Conservation (phyloP, 2,888 invertebrate species). For the Leptarthrus brevirostris region DNA sequence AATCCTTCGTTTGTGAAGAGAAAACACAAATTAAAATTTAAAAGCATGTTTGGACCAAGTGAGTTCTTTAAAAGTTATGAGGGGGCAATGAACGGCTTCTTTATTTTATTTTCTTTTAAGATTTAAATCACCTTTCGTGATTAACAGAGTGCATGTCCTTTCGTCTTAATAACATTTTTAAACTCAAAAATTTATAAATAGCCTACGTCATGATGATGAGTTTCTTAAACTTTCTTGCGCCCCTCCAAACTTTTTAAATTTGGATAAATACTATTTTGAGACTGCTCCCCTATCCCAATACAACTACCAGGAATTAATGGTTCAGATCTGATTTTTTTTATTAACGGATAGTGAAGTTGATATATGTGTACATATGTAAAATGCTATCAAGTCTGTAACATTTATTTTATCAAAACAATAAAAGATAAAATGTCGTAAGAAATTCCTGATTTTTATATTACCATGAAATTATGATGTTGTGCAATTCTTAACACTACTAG, state of each 20-base stretch:
- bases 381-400: too few species aligned
- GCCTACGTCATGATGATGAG: slow-evolving; percentile 4
- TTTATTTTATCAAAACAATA: too few species aligned
- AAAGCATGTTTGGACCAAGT: too few species aligned
- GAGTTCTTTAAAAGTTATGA: background rate
- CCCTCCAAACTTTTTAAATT: background rate
- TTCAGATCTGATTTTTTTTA: too few species aligned
- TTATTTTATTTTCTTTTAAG: background rate
- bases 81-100: slow-evolving; percentile 9
- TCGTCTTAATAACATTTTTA: slow-evolving; percentile 17
- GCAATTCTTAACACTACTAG: too few species aligned
- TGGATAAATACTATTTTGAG: background rate
- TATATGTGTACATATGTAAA: too few species aligned
- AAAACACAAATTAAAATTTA: background rate
- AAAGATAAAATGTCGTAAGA: too few species aligned
- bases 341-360: too few species aligned
- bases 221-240: slow-evolving; percentile 22
- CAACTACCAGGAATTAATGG: too few species aligned
- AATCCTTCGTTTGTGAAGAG: background rate
- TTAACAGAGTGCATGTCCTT: slow-evolving; percentile 21
- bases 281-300: too few species aligned
- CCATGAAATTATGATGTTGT: too few species aligned
- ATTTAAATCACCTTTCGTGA: slow-evolving; percentile 19
- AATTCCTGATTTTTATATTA: too few species aligned
- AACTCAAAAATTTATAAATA: slow-evolving; percentile 20